Conservation (phyloP, 1,140 invertebrate genomes). For the Cyclina sinensis region DNA sequence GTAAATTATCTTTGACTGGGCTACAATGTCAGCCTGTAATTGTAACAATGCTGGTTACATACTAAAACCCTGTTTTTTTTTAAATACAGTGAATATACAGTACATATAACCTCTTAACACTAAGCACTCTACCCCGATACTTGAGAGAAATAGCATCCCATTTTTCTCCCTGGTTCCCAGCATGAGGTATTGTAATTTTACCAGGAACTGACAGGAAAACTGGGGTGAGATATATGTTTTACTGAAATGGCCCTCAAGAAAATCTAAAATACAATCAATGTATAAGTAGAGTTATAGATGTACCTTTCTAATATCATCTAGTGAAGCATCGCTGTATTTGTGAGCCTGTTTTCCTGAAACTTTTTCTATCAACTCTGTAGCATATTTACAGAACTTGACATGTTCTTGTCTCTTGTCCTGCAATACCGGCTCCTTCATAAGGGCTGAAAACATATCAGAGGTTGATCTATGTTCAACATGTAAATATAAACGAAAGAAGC, state of each 20-base stretch:
- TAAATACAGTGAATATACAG: no score
- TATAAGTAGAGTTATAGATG: not conserved
- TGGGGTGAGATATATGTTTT: no score
- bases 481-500: no score
- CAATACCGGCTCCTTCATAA: conserved; percentile 98
- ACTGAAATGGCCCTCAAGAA: no score
- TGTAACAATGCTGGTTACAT: no score
- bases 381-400: conserved; percentile 98
- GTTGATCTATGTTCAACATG: no score
- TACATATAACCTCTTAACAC: no score
- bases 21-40: conserved; percentile 95
- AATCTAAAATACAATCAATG: no score
- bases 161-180: no score
- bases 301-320: conserved; percentile 85
- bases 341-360: conserved; percentile 94
- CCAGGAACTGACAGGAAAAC: not conserved
- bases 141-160: no score
- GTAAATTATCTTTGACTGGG: conserved; percentile 97
- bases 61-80: no score
- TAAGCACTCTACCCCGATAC: no score
- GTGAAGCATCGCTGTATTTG: conserved; percentile 79
- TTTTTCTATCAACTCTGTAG: conserved; percentile 95
- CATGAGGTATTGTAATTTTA: not conserved
- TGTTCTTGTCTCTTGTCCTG: conserved; percentile 98
- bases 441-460: conserved; percentile 88